A percentile compares a stretch with the other conserved stretches of the same genome.
phyloP scores from a whole-genome alignment of 2,113 vertebrate genomes.

The Malurus cyaneus region DNA sequence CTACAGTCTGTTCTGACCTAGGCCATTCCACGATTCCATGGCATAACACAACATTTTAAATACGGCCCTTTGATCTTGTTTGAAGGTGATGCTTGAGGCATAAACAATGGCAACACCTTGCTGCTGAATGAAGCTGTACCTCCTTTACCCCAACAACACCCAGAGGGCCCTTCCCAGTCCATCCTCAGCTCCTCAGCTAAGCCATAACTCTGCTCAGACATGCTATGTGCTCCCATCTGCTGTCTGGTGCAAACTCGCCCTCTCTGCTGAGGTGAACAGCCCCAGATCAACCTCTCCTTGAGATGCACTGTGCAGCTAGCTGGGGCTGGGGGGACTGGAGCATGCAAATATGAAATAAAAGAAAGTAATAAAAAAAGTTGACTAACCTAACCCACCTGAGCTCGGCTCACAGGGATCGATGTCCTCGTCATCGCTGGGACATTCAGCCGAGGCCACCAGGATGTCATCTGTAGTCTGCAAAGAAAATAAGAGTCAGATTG shows the following conservation, averaged over 20 bases:
- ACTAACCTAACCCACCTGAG: constrained; percentile 99
- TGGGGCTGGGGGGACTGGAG: not conserved
- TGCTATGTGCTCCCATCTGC: not conserved
- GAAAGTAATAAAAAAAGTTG: constrained; percentile 93
- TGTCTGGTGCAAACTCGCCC: not conserved
- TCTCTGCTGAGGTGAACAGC: not conserved
- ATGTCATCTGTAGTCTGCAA: constrained; percentile 90
- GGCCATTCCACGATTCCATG: not conserved
- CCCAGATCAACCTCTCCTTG: not conserved
- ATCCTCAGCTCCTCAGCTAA: not conserved
- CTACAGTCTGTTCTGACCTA: not conserved
- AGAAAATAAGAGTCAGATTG: constrained; percentile 39
- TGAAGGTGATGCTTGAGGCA: not conserved
- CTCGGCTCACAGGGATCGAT: constrained; percentile 99
- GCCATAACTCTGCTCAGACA: not conserved
- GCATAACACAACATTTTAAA: not conserved
- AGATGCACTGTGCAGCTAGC: not conserved
- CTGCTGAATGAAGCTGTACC: not conserved
- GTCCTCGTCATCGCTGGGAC: constrained; percentile 97
- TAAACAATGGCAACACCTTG: not conserved
- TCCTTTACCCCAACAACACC: not conserved
- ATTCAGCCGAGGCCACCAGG: constrained; percentile 95
- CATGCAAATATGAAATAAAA: constrained; percentile 78
- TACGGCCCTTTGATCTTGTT: not conserved
- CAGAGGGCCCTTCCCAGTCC: not conserved